A percentile compares a stretch with the other conserved stretches of the same genome.
These are phyloP conservation scores for Aphaenogaster ashmeadi DNA, from an alignment of 1,140 invertebrate species.

Conservation along the genomic window DNA sequence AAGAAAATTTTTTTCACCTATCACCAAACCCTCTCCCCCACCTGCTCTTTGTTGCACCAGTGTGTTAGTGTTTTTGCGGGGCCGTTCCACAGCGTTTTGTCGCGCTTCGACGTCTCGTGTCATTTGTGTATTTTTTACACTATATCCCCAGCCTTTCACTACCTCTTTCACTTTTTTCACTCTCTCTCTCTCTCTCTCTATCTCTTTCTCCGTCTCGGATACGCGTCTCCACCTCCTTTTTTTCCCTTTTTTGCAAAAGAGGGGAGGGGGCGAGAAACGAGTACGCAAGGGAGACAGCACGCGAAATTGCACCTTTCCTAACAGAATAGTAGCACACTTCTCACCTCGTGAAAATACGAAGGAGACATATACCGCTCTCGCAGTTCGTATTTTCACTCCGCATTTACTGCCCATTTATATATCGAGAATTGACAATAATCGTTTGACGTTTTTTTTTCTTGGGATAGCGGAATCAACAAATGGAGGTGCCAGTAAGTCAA, in stretches of 20 bases:
- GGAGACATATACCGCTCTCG: slow-evolving; percentile 32
- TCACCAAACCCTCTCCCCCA: slow-evolving; percentile 73
- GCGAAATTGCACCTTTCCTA: slow-evolving; percentile 76
- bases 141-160: slow-evolving; percentile 24
- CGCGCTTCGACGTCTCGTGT: slow-evolving; percentile 76
- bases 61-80: slow-evolving; percentile 75
- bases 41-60: slow-evolving; percentile 77
- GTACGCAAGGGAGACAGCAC: slow-evolving; percentile 69
- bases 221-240: slow-evolving; percentile 29
- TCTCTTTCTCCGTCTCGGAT: slow-evolving; percentile 54
- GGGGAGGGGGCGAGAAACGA: slow-evolving; percentile 53
- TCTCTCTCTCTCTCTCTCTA: background rate
- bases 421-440: slow-evolving; percentile 81
- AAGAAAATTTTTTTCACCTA: slow-evolving; percentile 86
- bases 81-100: slow-evolving; percentile 66
- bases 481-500: slow-evolving; percentile 95
- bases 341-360: slow-evolving; percentile 80
- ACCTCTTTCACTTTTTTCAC: background rate
- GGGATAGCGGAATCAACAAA: slow-evolving; percentile 92
- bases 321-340: slow-evolving; percentile 75
- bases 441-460: slow-evolving; percentile 81
- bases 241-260: slow-evolving; percentile 53
- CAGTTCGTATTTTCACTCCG: slow-evolving; percentile 80
- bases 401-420: slow-evolving; percentile 59
- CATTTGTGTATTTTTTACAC: slow-evolving; percentile 68